Base-by-base conservation (phyloP, 2,113 vertebrate species). In the Ceyx cyanopectus region DNA sequence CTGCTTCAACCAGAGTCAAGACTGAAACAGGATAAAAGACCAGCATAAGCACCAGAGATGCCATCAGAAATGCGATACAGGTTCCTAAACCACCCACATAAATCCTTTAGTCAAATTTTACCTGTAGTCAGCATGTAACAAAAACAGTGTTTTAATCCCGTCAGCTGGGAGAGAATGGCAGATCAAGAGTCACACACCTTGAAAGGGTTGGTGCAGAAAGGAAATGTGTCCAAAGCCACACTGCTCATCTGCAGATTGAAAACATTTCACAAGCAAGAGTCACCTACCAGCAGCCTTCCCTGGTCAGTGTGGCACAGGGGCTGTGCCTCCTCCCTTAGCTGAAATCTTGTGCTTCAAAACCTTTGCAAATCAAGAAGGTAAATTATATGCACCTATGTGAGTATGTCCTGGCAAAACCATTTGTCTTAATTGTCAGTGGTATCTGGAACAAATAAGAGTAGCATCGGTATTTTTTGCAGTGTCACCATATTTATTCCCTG, bases 291-390 rank as follows among this genome's bases (percentile, higher is more conserved):
- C 12, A 87, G 23, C 22, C 17, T 66, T 11, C 32, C 29, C 50
- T 32, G 58, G 50, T 5, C 79, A 80, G 17, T 27, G 53, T 0
- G 2, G 1, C 14, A 5, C 0, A 11, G 41, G 45, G 41, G 41
- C 78, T 87, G 40, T 21, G 19, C 30, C 67, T 53, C 37, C 34
- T 76, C 60, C 11, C 43, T 43, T 8, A 51, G 37, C 61, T 13
- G 11, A 56, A 68, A 68, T 30, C 56, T 21, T 12, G 40, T 21
- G 68, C 48, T 72, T 34, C 0, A 3, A 78, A 53, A 82, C 12
- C 26, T 86, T 16, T 56, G 61, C 37, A 76, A 81, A 72, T 32
- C 24, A 45, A 65, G 74, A 65, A 51, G 14, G 45, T 32, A 86
- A 84, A 60, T 41, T 9, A 60, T 11, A 27, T 6, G 10, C 7